Evolutionary conservation across 2,888 invertebrate species (phyloP), one percentile per base, ranked within the genome.

Genomic region (Hypolimnas misippus): DNA sequence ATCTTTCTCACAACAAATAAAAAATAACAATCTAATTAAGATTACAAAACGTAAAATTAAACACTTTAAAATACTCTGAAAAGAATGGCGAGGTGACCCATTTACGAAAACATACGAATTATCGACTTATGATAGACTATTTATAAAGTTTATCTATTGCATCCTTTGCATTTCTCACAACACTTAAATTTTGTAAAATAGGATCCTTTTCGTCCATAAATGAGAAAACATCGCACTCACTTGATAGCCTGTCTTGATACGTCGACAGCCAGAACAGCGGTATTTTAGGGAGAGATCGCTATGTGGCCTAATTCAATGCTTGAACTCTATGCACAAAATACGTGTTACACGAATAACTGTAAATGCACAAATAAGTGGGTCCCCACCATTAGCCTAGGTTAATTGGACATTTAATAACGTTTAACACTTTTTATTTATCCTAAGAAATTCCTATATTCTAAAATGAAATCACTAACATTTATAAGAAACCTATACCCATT

Each of bases 251-350:
- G 79, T 81, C 85, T 89, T 92, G 88, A 92, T 92, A 92, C 92
- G 92, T 92, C 92, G 92, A 92, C 92, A 92, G 79, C 89, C 90
- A 89, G 89, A 91, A 87, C 92, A 92, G 92, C 92, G 92, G 92
- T 92, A 92, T 92, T 92, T 92, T 90, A 92, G 92, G 92, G 92
- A 92, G 92, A 92, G 92, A 92, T 92, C 92, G 92, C 92, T 92
- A 92, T 92, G 92, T 92, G 92, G 92, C 92, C 92, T 92, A 92
- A 92, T 92, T 92, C 92, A 89, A 89, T 88, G 88, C 88, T 88
- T 81, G 77, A 90, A 87, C 91, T 91, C 87, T 89, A 90, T 92
- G 89, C 91, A 92, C 92, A 91, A 92, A 90, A 92, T 92, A 91
- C 90, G 91, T 92, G 91, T 91, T 91, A 90, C 89, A 85, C 87